These are phyloP conservation scores for Emydura subglobosa DNA, from an alignment of 2,113 vertebrate genomes.

Conservation along the genomic window DNA sequence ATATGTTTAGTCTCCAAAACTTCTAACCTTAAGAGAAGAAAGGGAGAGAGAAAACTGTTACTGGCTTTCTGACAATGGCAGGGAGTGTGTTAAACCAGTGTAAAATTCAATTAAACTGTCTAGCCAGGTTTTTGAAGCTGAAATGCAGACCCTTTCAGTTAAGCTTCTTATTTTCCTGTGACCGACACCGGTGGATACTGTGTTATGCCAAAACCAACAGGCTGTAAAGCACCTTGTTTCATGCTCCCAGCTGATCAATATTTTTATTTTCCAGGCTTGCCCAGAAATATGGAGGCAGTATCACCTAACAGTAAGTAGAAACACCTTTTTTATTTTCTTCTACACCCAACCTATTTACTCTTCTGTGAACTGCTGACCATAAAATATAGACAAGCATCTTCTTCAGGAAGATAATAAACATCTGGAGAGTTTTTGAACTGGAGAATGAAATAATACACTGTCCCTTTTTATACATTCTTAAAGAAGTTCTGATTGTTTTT, in stretches of 20 bases:
- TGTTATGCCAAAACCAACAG: slow-evolving; percentile 92
- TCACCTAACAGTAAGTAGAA: slow-evolving; percentile 96
- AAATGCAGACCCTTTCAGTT: slow-evolving; percentile 90
- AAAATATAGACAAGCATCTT: slow-evolving; percentile 87
- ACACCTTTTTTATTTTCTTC: slow-evolving; percentile 86
- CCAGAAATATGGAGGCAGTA: slow-evolving; percentile 99
- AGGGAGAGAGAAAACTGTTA: slow-evolving; percentile 80
- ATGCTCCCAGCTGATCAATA: slow-evolving; percentile 89
- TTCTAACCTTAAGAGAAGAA: slow-evolving; percentile 77
- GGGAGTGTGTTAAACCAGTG: slow-evolving; percentile 90
- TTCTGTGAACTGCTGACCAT: slow-evolving; percentile 87
- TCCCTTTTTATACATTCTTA: slow-evolving; percentile 65
- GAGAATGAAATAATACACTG: slow-evolving; percentile 65
- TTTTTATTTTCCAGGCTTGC: slow-evolving; percentile 94
- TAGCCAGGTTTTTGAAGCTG: slow-evolving; percentile 90
- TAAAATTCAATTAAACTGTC: slow-evolving; percentile 93
- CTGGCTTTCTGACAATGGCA: slow-evolving; percentile 85
- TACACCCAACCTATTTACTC: slow-evolving; percentile 85
- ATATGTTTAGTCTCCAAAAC: slow-evolving; percentile 71
- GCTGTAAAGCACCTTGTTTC: slow-evolving; percentile 91
- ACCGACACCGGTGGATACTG: slow-evolving; percentile 86
- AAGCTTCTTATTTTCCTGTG: slow-evolving; percentile 90
- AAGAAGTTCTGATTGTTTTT: slow-evolving; percentile 51
- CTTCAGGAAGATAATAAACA: slow-evolving; percentile 84
- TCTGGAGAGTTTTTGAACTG: slow-evolving; percentile 80